Evolutionary conservation across 2,888 invertebrate genomes (phyloP).

Genomic region (Alitta virens): DNA sequence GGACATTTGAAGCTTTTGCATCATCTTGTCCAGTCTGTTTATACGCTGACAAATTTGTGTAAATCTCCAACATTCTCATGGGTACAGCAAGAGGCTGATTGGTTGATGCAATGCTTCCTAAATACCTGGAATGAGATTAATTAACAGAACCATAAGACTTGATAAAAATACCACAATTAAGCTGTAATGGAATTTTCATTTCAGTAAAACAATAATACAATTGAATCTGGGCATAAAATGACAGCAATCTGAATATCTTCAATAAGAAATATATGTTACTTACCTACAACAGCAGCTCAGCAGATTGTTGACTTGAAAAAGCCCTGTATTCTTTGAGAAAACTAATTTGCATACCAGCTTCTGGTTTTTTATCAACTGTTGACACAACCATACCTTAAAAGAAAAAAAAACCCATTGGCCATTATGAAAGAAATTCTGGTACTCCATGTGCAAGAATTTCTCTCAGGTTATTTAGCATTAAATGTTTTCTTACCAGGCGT

Average conservation of each 20-base stretch:
- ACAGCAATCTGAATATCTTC: too few relatives aligned
- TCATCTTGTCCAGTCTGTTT: conserved; percentile 6
- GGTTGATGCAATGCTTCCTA: conserved; percentile 30
- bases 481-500: conserved; percentile 62
- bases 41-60: conserved; percentile 53
- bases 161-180: not conserved
- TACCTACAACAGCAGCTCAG: conserved; percentile 40
- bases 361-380: conserved; percentile 41
- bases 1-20: conserved; percentile 34
- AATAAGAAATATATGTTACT: too few relatives aligned
- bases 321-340: conserved; percentile 27
- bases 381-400: conserved; percentile 41
- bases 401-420: not conserved
- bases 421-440: too few relatives aligned
- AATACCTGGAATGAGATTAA: not conserved
- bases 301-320: conserved; percentile 37
- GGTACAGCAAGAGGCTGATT: conserved; percentile 67
- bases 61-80: conserved; percentile 74
- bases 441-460: too few relatives aligned
- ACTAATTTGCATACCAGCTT: conserved; percentile 33
- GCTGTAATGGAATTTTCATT: too few relatives aligned
- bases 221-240: too few relatives aligned
- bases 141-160: not conserved
- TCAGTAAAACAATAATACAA: too few relatives aligned
- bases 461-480: too few relatives aligned